Conservation (phyloP, 2,888 invertebrate genomes). For the Ariolimax columbianus region DNA sequence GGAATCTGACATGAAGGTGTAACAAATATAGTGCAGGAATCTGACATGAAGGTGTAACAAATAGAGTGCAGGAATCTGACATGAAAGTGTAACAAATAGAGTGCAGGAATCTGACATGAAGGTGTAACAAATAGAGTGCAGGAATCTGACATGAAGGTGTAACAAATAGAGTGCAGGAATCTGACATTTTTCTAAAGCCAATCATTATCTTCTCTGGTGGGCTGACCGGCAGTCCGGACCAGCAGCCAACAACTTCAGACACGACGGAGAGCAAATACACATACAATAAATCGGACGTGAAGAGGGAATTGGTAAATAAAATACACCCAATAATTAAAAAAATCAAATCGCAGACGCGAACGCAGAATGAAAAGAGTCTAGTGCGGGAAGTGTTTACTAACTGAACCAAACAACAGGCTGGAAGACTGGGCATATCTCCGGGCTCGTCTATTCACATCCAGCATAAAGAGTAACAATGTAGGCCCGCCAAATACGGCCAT, state of each 20-base stretch:
- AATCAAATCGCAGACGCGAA: background rate
- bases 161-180: background rate
- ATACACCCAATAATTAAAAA: conserved; percentile 5
- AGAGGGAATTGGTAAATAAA: conserved; percentile 28
- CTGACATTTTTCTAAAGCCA: background rate
- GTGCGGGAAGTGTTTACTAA: conserved; percentile 12
- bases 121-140: too few relatives aligned
- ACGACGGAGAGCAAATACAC: background rate
- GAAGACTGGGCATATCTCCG: background rate
- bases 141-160: too few relatives aligned
- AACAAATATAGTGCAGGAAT: too few relatives aligned
- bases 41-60: too few relatives aligned
- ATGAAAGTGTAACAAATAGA: too few relatives aligned
- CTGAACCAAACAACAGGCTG: background rate
- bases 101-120: too few relatives aligned
- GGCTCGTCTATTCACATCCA: background rate
- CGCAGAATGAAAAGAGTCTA: background rate
- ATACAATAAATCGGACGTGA: background rate
- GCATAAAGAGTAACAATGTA: conserved; percentile 23
- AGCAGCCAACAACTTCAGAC: background rate
- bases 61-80: too few relatives aligned
- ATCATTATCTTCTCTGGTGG: background rate
- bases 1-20: too few relatives aligned
- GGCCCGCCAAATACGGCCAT: background rate
- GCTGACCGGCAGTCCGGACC: background rate